These are phyloP conservation scores for Saccopteryx leptura DNA, from an alignment of 2,113 vertebrate species.

Conservation along the genomic window DNA sequence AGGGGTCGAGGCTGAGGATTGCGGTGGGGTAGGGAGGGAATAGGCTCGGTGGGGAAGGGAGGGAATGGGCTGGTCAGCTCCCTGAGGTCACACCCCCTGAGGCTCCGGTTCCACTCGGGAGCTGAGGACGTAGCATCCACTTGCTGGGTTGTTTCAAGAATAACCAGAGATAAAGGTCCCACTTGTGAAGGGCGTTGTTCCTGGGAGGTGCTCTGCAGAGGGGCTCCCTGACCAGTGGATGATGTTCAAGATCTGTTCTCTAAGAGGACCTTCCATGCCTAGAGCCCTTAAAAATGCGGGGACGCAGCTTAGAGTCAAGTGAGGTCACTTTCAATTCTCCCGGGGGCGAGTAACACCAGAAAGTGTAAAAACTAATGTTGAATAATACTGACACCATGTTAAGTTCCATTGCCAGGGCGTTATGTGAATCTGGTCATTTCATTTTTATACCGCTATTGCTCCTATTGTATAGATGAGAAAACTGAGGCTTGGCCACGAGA, in stretches of 20 bases:
- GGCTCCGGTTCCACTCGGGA: background rate
- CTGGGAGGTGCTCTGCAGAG: background rate
- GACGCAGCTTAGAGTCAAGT: background rate
- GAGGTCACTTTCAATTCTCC: background rate
- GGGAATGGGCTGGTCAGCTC: rapidly evolving
- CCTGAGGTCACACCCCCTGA: background rate
- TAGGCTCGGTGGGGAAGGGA: background rate
- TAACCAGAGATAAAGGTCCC: background rate
- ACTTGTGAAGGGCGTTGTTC: background rate
- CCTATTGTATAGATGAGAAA: background rate
- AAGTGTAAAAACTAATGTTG: background rate
- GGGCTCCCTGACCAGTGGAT: background rate
- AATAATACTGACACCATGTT: background rate
- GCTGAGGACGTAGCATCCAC: background rate
- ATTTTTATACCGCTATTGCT: background rate
- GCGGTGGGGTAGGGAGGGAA: rapidly evolving
- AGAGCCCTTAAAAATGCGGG: background rate
- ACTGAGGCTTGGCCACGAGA: background rate
- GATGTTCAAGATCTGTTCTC: background rate
- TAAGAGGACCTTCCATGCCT: background rate
- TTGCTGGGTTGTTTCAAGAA: background rate
- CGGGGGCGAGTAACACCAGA: background rate
- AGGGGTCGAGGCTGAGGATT: background rate
- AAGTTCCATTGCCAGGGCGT: background rate
- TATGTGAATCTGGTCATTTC: background rate